phyloP scores from a whole-genome alignment of 2,113 vertebrate genomes.

The Vidua macroura region DNA sequence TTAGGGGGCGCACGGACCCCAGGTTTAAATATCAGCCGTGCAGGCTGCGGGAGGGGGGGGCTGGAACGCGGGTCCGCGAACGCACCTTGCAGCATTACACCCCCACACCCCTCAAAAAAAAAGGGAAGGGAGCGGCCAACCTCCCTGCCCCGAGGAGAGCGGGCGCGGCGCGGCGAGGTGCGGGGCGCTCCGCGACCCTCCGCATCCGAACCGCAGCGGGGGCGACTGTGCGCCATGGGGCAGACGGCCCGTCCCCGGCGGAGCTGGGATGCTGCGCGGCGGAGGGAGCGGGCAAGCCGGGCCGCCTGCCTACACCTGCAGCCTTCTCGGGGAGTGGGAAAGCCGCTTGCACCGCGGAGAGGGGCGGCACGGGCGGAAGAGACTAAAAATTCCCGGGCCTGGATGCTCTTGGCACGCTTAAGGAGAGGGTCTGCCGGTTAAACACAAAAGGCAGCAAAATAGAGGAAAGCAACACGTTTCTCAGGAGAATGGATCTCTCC shows the following conservation, averaged over 20 bases:
- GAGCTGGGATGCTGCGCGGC: neutral
- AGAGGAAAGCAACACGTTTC: neutral
- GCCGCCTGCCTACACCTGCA: neutral
- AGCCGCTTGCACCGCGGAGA: neutral
- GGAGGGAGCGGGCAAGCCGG: neutral
- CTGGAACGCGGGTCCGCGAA: neutral
- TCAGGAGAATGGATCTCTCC: neutral
- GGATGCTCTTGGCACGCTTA: neutral
- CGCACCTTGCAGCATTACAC: neutral
- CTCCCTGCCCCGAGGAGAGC: neutral
- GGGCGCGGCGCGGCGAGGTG: neutral
- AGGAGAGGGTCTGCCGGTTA: neutral
- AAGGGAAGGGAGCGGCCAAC: neutral
- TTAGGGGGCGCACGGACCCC: constrained; percentile 48
- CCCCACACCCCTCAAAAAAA: neutral
- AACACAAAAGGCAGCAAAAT: neutral
- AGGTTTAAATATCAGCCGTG: neutral
- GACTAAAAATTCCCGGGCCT: neutral
- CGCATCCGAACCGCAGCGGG: neutral
- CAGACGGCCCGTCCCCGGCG: neutral
- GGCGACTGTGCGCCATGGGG: neutral
- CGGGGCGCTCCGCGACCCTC: neutral
- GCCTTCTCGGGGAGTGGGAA: neutral
- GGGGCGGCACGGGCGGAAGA: neutral
- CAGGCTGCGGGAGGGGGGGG: neutral